Evolutionary conservation across 2,113 vertebrate species (phyloP).

Genomic region (Pan paniscus): DNA sequence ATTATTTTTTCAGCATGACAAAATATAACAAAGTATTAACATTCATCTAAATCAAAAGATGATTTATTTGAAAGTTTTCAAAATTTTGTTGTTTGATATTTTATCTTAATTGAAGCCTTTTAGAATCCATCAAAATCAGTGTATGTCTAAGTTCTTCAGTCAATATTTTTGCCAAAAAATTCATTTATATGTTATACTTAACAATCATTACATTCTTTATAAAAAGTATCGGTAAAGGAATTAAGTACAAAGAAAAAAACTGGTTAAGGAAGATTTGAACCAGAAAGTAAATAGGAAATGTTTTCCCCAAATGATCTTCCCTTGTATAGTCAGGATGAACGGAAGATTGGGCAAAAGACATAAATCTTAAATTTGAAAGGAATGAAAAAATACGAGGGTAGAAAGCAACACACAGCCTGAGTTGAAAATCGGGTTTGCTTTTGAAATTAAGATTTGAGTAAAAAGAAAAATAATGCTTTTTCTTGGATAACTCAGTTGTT

Average conservation of each 20-base stretch:
- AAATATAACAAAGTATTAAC: constrained; percentile 17
- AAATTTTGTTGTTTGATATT: not conserved
- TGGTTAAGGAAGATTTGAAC: not conserved
- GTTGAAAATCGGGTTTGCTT: not conserved
- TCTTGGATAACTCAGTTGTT: not conserved
- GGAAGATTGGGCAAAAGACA: not conserved
- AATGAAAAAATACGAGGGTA: not conserved
- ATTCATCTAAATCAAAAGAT: constrained; percentile 5
- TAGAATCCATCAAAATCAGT: not conserved
- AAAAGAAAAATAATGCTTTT: not conserved
- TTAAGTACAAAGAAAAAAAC: not conserved
- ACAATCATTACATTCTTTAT: not conserved
- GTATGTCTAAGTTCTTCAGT: not conserved
- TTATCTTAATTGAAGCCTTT: constrained; percentile 17
- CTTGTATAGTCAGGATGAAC: not conserved
- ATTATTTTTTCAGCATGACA: not conserved
- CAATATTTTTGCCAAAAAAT: not conserved
- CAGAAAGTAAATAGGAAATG: not conserved
- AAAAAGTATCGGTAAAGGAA: not conserved
- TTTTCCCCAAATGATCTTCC: not conserved
- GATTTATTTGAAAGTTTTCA: not conserved
- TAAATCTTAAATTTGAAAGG: not conserved
- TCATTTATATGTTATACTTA: not conserved
- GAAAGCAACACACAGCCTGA: not conserved
- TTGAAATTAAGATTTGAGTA: constrained; percentile 39